A percentile compares a stretch with the other conserved stretches of the same genome.
phyloP scores from a whole-genome alignment of 2,797 vertebrate genomes.

The Myotis pilosus region DNA sequence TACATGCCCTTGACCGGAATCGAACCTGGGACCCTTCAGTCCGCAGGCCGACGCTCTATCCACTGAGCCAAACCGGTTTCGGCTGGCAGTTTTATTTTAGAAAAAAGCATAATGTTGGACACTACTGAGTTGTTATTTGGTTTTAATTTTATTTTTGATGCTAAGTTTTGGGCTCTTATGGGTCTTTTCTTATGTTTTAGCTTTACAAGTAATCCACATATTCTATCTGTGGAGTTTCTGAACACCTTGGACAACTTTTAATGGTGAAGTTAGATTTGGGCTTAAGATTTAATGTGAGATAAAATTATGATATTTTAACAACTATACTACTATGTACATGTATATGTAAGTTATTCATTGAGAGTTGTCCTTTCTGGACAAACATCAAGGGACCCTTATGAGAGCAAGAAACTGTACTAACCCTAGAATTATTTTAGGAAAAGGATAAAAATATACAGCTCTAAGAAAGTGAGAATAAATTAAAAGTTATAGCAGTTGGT shows the following conservation, averaged over 20 bases:
- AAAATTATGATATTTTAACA: neutral
- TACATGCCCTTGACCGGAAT: no score
- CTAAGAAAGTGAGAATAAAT: neutral
- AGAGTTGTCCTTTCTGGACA: neutral
- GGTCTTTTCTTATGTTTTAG: neutral
- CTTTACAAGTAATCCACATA: neutral
- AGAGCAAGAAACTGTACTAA: neutral
- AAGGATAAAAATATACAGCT: neutral
- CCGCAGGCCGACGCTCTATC: no score
- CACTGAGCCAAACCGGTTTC: no score
- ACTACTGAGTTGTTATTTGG: neutral
- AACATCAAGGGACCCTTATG: neutral
- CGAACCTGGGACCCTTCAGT: no score
- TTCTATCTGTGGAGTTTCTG: neutral
- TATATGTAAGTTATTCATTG: neutral
- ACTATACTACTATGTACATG: neutral
- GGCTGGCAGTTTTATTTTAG: neutral
- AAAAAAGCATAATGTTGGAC: neutral
- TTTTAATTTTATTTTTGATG: neutral
- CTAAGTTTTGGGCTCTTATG: neutral
- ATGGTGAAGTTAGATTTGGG: neutral
- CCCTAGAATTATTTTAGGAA: neutral
- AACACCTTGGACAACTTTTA: neutral
- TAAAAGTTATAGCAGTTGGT: neutral
- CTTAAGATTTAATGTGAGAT: constrained; percentile 21